Base-by-base conservation (phyloP, 2,113 vertebrate species). In the Pavo muticus region DNA sequence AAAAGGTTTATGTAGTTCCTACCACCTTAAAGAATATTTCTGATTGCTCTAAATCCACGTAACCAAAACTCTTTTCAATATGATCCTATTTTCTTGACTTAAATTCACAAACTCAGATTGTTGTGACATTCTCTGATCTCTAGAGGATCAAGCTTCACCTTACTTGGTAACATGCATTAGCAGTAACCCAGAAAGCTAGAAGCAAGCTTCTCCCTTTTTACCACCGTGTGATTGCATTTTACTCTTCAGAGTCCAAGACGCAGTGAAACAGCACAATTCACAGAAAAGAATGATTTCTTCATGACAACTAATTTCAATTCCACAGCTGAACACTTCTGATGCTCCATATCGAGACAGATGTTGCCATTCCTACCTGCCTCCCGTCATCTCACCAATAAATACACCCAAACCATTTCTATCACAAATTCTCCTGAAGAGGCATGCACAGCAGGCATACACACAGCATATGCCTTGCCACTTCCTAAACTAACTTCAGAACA, bases 361-460 rank as follows among this genome's bases (percentile, higher is more conserved):
- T 4, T 79, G 8, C 17, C 35, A 59, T 77, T 88, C n/a, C 40
- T 48, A 59, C 6, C 2, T 1, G 0, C 4, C 35, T 78, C 14
- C 4, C 6, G 21, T 67, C 23, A 81, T 27, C 20, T 84, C 11
- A 45, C 37, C 45, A 59, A 29, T 25, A 63, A 73, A 65, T n/a
- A 35, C 32, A 69, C 8, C 21, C 63, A 70, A 76, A 57, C 2
- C 11, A 45, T 24, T 35, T 29, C n/a, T 48, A 17, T 15, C 69
- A 59, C 30, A 70, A 78, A 47, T 14, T 32, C 27, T 71, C 6
- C 17, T 50, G 21, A 48, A 54, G 24, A 84, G 17, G 24, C 3
- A 3, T 1, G 7, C 5, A 64, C 47, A 47, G 6, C 5, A 1
- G 4, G 14, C 40, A 47, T 7, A 65, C 45, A 23, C 2, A 14